phyloP scores from a whole-genome alignment of 2,113 vertebrate species.

The Struthio camelus region DNA sequence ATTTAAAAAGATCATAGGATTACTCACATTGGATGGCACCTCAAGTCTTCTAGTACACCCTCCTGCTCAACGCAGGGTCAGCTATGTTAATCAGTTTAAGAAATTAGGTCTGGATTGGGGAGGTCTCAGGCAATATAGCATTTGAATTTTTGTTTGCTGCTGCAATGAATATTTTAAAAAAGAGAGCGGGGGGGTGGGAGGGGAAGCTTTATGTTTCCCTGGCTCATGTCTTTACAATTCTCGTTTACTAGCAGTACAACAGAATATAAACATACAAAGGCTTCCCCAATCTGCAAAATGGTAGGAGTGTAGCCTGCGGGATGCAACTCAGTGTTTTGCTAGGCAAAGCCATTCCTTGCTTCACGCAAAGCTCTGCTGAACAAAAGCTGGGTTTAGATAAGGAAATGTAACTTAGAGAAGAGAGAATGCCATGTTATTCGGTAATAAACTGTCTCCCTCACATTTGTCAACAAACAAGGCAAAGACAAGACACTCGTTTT shows the following conservation, averaged over 20 bases:
- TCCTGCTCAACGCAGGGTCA: not conserved
- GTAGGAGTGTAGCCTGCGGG: not conserved
- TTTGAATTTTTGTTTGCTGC: not conserved
- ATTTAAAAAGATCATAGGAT: not conserved
- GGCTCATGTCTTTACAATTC: not conserved
- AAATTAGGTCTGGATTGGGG: not conserved
- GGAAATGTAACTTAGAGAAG: not conserved
- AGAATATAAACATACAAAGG: not conserved
- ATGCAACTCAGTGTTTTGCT: not conserved
- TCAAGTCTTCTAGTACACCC: not conserved
- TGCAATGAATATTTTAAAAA: not conserved
- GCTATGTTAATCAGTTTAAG: not conserved
- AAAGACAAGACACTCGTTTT: not conserved
- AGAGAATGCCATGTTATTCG: not conserved
- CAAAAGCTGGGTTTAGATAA: not conserved
- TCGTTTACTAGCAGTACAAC: not conserved
- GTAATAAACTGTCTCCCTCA: not conserved
- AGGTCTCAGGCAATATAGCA: not conserved
- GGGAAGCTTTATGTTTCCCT: not conserved
- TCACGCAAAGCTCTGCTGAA: not conserved
- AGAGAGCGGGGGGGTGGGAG: too few relatives aligned
- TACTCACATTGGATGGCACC: not conserved
- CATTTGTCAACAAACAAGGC: not conserved
- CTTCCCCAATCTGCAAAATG: not conserved
- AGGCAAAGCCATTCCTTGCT: not conserved